Evolutionary conservation across 2,888 invertebrate genomes (phyloP).

Genomic region (Epirrita christyi): DNA sequence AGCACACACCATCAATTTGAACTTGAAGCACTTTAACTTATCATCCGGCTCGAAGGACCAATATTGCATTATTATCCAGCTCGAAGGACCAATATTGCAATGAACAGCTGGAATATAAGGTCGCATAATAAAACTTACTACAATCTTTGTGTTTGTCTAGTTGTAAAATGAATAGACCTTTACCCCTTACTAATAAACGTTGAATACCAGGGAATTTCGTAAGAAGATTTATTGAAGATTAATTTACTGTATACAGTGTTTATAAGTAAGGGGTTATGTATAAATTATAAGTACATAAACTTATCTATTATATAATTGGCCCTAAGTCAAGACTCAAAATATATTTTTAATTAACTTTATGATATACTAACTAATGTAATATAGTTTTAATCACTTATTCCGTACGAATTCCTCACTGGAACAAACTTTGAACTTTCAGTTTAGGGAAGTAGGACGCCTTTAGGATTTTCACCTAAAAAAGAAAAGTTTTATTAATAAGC

Average conservation of each 20-base stretch:
- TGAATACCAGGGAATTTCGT: too few relatives aligned
- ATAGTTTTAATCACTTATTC: slow-evolving; percentile 27
- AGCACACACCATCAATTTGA: too few relatives aligned
- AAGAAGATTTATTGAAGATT: too few relatives aligned
- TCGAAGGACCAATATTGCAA: too few relatives aligned
- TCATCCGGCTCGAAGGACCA: too few relatives aligned
- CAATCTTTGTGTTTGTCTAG: not conserved
- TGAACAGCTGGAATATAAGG: too few relatives aligned
- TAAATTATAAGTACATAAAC: slow-evolving; percentile 28
- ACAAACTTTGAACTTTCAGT: slow-evolving; percentile 75
- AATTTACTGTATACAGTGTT: slow-evolving; percentile 1
- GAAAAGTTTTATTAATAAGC: too few relatives aligned
- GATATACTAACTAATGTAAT: slow-evolving; percentile 29
- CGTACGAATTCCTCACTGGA: slow-evolving; percentile 60
- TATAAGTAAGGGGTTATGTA: slow-evolving; percentile 11
- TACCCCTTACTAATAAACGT: not conserved
- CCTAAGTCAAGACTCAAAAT: slow-evolving; percentile 48
- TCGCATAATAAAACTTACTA: not conserved
- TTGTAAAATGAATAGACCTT: slow-evolving; percentile 14
- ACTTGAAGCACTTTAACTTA: too few relatives aligned
- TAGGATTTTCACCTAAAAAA: slow-evolving; percentile 69
- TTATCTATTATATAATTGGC: slow-evolving; percentile 53
- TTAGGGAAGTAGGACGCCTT: slow-evolving; percentile 72
- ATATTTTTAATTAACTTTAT: slow-evolving; percentile 32
- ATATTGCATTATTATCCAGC: too few relatives aligned